Conservation (phyloP, 2,113 vertebrate species). For the Anser brachyrhynchus region DNA sequence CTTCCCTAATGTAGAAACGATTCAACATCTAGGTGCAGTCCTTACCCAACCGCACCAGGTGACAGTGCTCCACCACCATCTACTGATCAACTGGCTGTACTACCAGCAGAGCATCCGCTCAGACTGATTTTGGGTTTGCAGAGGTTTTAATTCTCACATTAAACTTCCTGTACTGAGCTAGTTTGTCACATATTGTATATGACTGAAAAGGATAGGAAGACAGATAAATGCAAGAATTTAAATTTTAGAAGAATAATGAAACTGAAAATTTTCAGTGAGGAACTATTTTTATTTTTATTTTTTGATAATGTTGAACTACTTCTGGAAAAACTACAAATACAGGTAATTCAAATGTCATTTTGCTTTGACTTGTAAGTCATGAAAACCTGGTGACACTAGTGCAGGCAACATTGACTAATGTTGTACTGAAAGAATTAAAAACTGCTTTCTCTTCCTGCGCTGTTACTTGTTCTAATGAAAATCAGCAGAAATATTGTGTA, state of each 20-base stretch:
- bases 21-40: not conserved
- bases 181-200: not conserved
- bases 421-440: not conserved
- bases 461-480: not conserved
- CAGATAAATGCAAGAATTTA: not conserved
- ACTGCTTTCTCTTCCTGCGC: not conserved
- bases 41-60: not conserved
- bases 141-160: not conserved
- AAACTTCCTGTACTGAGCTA: not conserved
- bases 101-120: not conserved
- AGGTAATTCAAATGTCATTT: not conserved
- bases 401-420: not conserved
- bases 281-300: not conserved
- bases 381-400: not conserved
- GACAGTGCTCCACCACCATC: slow-evolving; percentile 62
- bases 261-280: not conserved
- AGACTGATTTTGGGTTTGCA: not conserved
- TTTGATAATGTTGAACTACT: not conserved
- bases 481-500: not conserved
- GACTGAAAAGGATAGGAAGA: not conserved
- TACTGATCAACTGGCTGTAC: slow-evolving; percentile 39
- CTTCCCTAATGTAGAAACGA: not conserved
- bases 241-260: not conserved
- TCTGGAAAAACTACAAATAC: not conserved
- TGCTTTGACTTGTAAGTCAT: not conserved